Evolutionary conservation across 2,113 vertebrate species (phyloP), one percentile per base, ranked within the genome.

Genomic region (Odocoileus hemionus): DNA sequence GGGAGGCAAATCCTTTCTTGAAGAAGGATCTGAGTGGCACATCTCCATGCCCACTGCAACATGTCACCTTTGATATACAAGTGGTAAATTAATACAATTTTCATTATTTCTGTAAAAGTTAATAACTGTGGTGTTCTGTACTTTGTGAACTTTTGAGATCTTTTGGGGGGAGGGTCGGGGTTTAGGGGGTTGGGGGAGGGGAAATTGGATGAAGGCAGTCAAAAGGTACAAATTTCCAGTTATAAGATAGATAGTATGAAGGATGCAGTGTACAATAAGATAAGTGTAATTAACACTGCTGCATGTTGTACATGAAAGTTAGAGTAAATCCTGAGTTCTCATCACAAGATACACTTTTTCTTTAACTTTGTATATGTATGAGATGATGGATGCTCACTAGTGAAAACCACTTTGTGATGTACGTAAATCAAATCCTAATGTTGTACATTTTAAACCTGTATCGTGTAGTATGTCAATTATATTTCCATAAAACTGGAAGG

Each of bases 1-100:
- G 45, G n/a, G 7, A 57, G 83, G 54, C 28, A 70, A 95, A 78
- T 76, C 39, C 52, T 82, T 92, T 82, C 70, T 21, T 50, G 10
- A 82, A 93, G 36, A 43, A 91, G 15, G 26, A 47, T 54, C 52
- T 67, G 57, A 79, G 52, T 89, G 92, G 6, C 14, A 6, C 30
- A 80, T 90, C 28, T 90, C 39, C 60, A 93, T 50, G 45, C 89
- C 47, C 25, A 30, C 58, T 21, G 50, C 7, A 79, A 30, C 70
- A 43, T 74, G 43, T 94, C 82, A 91, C 76, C 33, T 94, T 96
- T 85, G 92, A 78, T 54, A 84, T 54, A 80, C 94, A 97, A 60
- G 30, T 58, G 52, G 11, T 28, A 89, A 78, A 80, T 70, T 67
- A 79, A 60, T 89, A 58, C 12, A 82, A 15, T 45, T 94, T 92